A percentile compares a stretch with the other conserved stretches of the same genome.
Evolutionary conservation across 2,888 invertebrate species (phyloP).

Genomic region (Stomorhina lunata): DNA sequence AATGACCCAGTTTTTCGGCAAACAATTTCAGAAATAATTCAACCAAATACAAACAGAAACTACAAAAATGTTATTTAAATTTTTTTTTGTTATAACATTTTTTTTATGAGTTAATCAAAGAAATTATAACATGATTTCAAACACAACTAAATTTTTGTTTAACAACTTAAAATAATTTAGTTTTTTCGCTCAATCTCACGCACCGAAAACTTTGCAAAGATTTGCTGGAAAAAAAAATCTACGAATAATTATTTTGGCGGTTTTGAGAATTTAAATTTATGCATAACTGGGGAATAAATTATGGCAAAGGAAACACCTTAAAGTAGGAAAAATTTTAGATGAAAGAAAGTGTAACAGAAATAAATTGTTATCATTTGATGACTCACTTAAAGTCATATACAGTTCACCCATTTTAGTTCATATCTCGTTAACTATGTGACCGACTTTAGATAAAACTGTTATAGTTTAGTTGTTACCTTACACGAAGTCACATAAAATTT

Average conservation of each 20-base stretch:
- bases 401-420: too few species aligned
- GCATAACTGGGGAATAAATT: background rate
- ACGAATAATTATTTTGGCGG: background rate
- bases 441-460: too few species aligned
- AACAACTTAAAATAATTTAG: slow-evolving; percentile 18
- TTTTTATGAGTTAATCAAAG: slow-evolving; percentile 41
- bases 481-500: too few species aligned
- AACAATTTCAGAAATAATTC: slow-evolving; percentile 18
- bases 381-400: too few species aligned
- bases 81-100: background rate
- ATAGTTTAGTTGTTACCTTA: too few species aligned
- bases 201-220: background rate
- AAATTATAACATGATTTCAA: slow-evolving; percentile 10
- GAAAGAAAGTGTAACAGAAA: background rate
- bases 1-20: slow-evolving; percentile 34
- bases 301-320: slow-evolving; percentile 19
- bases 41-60: slow-evolving; percentile 1
- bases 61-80: background rate
- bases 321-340: background rate
- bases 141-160: background rate
- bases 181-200: background rate
- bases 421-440: too few species aligned
- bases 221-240: background rate
- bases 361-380: background rate
- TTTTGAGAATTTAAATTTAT: slow-evolving; percentile 10